phyloP scores from a whole-genome alignment of 2,113 vertebrate genomes.

The Mormoops blainvillei region DNA sequence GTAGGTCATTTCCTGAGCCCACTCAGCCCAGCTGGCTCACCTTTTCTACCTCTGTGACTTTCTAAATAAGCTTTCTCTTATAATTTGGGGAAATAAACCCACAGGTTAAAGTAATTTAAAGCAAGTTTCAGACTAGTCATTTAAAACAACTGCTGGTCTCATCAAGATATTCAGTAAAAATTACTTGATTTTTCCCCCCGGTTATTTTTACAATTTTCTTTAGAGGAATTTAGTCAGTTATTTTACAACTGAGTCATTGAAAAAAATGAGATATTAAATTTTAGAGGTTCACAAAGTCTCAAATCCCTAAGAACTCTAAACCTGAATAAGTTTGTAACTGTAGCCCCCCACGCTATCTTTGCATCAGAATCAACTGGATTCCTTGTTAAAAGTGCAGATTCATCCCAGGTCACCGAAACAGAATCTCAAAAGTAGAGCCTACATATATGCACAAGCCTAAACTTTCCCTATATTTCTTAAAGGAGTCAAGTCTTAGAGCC shows the following conservation, averaged over 20 bases:
- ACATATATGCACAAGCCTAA: neutral
- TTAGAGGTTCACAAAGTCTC: neutral
- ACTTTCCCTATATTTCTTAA: neutral
- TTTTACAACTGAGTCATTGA: neutral
- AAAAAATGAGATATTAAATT: neutral
- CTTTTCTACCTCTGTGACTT: no score
- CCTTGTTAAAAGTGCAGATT: neutral
- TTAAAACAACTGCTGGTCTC: neutral
- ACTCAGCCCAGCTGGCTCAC: neutral
- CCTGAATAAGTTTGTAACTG: neutral
- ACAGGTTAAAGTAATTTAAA: neutral
- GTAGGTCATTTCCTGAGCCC: neutral
- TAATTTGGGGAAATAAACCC: neutral
- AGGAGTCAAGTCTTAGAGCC: neutral
- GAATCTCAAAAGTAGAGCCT: neutral
- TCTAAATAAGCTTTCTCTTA: no score
- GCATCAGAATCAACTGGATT: neutral
- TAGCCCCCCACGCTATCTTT: neutral
- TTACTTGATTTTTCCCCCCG: neutral
- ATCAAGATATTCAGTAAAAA: neutral
- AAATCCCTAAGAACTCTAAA: neutral
- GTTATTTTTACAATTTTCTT: conserved; percentile 7
- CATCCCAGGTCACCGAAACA: neutral
- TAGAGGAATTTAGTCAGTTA: neutral
- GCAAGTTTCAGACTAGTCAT: neutral